Percentiles rank a stretch among this genome's conserved stretches.
Conservation (phyloP, 30 jellyfish, hydroid and myxozoan species). For the Aurelia aurita region DNA sequence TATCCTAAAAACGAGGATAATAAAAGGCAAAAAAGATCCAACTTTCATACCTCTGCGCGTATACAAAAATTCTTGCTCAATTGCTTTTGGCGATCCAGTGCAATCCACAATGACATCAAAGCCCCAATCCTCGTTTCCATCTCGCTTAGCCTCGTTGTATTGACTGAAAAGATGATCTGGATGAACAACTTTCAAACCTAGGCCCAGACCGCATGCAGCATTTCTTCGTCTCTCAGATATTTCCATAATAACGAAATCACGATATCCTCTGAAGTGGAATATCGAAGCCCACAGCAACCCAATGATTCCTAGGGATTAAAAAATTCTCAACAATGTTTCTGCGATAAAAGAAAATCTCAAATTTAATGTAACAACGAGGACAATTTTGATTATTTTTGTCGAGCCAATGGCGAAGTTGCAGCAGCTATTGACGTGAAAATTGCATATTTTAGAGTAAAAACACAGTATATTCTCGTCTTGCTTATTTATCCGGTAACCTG, state of each 20-base stretch:
- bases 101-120: slow-evolving; percentile 95
- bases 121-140: slow-evolving; percentile 91
- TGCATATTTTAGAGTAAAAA: too few relatives aligned
- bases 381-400: too few relatives aligned
- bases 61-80: slow-evolving; percentile 83
- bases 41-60: slow-evolving; percentile 75
- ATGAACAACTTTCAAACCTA: slow-evolving; percentile 89
- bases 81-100: slow-evolving; percentile 97
- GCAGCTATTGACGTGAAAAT: too few relatives aligned
- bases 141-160: slow-evolving; percentile 75
- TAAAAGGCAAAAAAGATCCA: too few relatives aligned
- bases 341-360: too few relatives aligned
- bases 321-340: too few relatives aligned
- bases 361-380: too few relatives aligned
- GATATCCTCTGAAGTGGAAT: slow-evolving; percentile 91
- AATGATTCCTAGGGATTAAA: slow-evolving; percentile 76
- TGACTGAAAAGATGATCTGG: slow-evolving; percentile 86
- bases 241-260: slow-evolving; percentile 85
- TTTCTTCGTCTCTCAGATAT: slow-evolving; percentile 83
- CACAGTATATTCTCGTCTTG: too few relatives aligned
- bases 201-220: slow-evolving; percentile 63
- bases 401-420: too few relatives aligned
- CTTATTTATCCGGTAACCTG: too few relatives aligned
- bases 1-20: too few relatives aligned
- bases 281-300: slow-evolving; percentile 95